phyloP scores from a whole-genome alignment of 2,888 invertebrate species.

The Aelia acuminata region DNA sequence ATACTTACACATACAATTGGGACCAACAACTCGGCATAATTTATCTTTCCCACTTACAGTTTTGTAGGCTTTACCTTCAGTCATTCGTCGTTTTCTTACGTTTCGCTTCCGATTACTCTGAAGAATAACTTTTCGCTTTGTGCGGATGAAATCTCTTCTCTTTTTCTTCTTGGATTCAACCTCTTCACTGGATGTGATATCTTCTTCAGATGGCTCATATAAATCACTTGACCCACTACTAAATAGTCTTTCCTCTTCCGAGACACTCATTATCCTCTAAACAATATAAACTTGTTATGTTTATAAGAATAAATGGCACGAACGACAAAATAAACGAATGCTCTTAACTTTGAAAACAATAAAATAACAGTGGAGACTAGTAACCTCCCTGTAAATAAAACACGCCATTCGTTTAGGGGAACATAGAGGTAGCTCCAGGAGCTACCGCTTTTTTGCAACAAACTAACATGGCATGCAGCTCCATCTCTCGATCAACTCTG shows the following conservation, averaged over 20 bases:
- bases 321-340: too few relatives aligned
- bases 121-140: not conserved
- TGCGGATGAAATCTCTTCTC: not conserved
- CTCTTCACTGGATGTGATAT: conserved; percentile 12
- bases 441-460: too few relatives aligned
- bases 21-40: not conserved
- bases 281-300: not conserved
- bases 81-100: not conserved
- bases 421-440: too few relatives aligned
- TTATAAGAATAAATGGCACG: conserved; percentile 23
- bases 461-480: conserved; percentile 38
- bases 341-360: too few relatives aligned
- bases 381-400: too few relatives aligned
- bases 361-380: not conserved
- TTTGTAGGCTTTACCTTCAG: conserved; percentile 23
- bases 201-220: conserved; percentile 31
- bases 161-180: not conserved
- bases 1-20: too few relatives aligned
- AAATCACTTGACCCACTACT: conserved; percentile 32
- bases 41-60: conserved; percentile 37
- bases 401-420: too few relatives aligned
- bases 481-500: conserved; percentile 20
- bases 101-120: not conserved
- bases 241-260: conserved; percentile 23
- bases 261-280: conserved; percentile 17